Conservation (phyloP, 2,797 vertebrate species). For the Trachops cirrhosus region DNA sequence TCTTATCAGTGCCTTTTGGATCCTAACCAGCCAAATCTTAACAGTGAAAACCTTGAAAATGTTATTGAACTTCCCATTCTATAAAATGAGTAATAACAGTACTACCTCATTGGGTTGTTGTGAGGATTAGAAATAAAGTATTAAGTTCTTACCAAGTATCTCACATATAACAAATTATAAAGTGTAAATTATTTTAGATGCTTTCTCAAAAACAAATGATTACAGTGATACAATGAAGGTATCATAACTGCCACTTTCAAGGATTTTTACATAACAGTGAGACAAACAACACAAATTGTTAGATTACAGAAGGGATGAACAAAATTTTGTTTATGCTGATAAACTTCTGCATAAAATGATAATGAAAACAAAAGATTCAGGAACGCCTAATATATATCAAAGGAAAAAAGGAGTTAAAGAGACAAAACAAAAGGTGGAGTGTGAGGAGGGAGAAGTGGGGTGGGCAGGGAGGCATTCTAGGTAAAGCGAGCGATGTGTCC, state of each 20-base stretch:
- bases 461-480: not conserved
- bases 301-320: not conserved
- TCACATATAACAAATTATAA: not conserved
- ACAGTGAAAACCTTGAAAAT: not conserved
- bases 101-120: not conserved
- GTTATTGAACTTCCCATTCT: not conserved
- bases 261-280: not conserved
- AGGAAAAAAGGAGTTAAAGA: slow-evolving; percentile 13
- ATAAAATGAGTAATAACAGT: slow-evolving; percentile 9
- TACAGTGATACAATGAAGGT: not conserved
- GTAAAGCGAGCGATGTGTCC: not conserved
- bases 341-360: slow-evolving; percentile 31
- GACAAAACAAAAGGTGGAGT: not conserved
- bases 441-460: not conserved
- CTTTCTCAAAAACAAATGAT: slow-evolving; percentile 30
- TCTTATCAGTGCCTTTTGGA: not conserved
- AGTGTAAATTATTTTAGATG: not conserved
- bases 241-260: not conserved
- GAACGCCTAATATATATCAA: not conserved
- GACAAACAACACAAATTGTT: slow-evolving; percentile 1
- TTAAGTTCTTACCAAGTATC: slow-evolving; percentile 30
- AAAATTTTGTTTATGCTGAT: slow-evolving; percentile 22
- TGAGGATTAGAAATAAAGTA: not conserved
- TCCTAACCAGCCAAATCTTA: not conserved
- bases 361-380: not conserved